Conservation (phyloP, 2,113 vertebrate species). For the Embiotoca jacksoni region DNA sequence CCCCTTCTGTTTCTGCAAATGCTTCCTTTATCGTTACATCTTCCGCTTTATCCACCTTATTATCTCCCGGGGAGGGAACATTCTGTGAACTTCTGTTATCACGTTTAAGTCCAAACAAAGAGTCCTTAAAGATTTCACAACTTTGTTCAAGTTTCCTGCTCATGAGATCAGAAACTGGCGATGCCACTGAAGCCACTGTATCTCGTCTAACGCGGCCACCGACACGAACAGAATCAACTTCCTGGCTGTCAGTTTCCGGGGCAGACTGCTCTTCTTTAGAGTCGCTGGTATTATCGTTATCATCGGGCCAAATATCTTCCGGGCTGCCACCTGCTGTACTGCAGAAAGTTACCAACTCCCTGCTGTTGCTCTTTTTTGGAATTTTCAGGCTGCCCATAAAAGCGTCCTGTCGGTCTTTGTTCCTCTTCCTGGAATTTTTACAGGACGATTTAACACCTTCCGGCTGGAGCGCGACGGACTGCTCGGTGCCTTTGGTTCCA, state of each 20-base stretch:
- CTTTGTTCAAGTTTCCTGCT: slow-evolving; percentile 20
- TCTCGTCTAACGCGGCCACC: slow-evolving; percentile 13
- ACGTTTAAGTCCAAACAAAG: not conserved
- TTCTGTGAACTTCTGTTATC: slow-evolving; percentile 1
- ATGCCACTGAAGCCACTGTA: not conserved
- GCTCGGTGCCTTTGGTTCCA: slow-evolving; percentile 60
- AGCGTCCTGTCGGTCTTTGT: slow-evolving; percentile 70
- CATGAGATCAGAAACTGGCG: slow-evolving; percentile 20
- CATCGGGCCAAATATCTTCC: slow-evolving; percentile 32
- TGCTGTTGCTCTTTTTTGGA: slow-evolving; percentile 70
- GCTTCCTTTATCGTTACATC: slow-evolving; percentile 23
- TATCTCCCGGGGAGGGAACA: slow-evolving; percentile 12
- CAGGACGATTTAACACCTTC: slow-evolving; percentile 61
- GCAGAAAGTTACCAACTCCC: slow-evolving; percentile 49
- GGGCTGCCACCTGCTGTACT: slow-evolving; percentile 23
- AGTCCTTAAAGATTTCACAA: slow-evolving; percentile 10
- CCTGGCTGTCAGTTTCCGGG: slow-evolving; percentile 5
- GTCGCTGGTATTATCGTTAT: slow-evolving; percentile 42
- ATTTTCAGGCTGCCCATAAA: slow-evolving; percentile 73
- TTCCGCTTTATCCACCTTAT: not conserved
- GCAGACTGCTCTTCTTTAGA: slow-evolving; percentile 31
- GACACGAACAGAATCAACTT: slow-evolving; percentile 34
- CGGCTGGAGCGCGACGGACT: slow-evolving; percentile 25
- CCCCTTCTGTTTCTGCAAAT: slow-evolving; percentile 9
- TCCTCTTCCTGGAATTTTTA: slow-evolving; percentile 81